Conservation (phyloP, 1,140 invertebrate genomes). For the Ceratina australensis region DNA sequence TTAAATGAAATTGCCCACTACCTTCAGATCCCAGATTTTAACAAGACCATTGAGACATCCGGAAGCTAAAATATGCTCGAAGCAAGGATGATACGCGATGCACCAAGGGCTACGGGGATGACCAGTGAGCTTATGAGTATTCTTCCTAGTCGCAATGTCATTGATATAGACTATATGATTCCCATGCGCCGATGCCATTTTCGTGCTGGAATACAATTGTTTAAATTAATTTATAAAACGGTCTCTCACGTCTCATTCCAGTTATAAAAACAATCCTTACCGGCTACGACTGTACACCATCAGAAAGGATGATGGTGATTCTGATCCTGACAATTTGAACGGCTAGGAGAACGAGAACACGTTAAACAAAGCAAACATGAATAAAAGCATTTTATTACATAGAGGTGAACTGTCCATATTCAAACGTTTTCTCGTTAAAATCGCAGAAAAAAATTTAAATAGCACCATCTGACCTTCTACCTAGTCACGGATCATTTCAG, state of each 20-base stretch:
- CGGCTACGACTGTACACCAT: constrained; percentile 93
- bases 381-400: background rate
- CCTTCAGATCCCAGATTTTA: constrained; percentile 93
- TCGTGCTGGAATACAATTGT: constrained; percentile 81
- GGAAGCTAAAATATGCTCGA: constrained; percentile 90
- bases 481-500: background rate
- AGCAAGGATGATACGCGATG: constrained; percentile 93
- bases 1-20: constrained; percentile 81
- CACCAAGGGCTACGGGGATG: constrained; percentile 96
- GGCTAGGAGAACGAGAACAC: too few species aligned
- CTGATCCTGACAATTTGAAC: constrained; percentile 68
- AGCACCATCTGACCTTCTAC: too few species aligned
- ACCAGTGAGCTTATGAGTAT: constrained; percentile 88
- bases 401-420: too few species aligned
- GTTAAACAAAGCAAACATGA: constrained; percentile 60
- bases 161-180: constrained; percentile 96
- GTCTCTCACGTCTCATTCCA: background rate
- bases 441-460: too few species aligned
- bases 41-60: constrained; percentile 95
- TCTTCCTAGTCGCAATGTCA: constrained; percentile 89
- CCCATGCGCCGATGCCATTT: constrained; percentile 93
- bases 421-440: too few species aligned
- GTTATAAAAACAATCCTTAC: constrained; percentile 78
- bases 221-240: constrained; percentile 19
- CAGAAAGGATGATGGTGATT: constrained; percentile 89